These are phyloP conservation scores for Orycteropus afer DNA, from an alignment of 2,113 vertebrate genomes.

Conservation along the genomic window DNA sequence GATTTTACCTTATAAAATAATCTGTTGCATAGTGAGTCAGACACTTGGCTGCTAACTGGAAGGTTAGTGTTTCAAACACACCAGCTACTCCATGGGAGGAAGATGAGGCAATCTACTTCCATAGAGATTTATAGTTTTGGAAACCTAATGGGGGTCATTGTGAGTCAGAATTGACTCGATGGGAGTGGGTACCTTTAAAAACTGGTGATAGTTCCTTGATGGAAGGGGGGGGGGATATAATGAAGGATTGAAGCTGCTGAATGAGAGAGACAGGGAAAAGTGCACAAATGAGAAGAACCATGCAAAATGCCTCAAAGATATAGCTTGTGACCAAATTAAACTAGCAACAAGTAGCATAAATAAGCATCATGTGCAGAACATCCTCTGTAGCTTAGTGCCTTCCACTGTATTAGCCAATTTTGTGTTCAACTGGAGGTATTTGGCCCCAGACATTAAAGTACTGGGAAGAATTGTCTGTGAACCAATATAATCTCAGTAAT, in stretches of 20 bases:
- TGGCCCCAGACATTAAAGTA: background rate
- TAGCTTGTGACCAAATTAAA: background rate
- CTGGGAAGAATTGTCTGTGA: background rate
- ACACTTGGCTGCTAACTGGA: too few species aligned
- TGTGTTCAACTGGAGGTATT: background rate
- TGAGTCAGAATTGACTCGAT: too few species aligned
- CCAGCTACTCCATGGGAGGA: too few species aligned
- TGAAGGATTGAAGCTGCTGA: background rate
- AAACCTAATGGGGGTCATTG: too few species aligned
- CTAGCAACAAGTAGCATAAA: too few species aligned
- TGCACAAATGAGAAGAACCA: background rate
- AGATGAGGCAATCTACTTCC: too few species aligned
- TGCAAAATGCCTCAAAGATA: background rate
- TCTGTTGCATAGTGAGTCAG: too few species aligned
- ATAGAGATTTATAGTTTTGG: too few species aligned
- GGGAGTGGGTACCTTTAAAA: background rate
- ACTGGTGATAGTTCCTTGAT: background rate
- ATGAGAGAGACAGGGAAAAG: background rate
- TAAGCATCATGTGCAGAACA: background rate
- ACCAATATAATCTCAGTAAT: background rate
- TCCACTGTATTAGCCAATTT: background rate
- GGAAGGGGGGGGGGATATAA: background rate
- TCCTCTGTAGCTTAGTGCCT: background rate
- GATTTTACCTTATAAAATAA: slow-evolving; percentile 1
- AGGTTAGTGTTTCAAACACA: too few species aligned